Conservation (phyloP, 2,888 invertebrate species). For the Aleiodes leptofemur region DNA sequence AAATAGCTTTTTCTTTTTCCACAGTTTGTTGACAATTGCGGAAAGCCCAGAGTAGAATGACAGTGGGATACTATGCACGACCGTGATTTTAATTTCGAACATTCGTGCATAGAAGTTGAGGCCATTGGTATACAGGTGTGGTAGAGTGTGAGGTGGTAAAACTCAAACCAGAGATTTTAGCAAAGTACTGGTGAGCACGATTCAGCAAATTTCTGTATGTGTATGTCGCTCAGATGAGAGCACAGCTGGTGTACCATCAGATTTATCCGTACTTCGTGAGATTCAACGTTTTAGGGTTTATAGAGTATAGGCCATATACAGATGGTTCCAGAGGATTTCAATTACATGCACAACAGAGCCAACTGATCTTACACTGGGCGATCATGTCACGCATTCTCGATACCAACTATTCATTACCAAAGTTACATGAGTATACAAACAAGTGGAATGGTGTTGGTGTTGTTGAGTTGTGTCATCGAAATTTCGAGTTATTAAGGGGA, state of each 20-base stretch:
- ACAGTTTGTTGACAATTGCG: no score
- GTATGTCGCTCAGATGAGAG: slow-evolving; percentile 31
- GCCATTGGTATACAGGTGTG: no score
- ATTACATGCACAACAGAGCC: slow-evolving; percentile 16
- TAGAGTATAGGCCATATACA: slow-evolving; percentile 11
- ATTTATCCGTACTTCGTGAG: slow-evolving; percentile 53
- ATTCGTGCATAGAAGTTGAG: no score
- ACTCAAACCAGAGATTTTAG: slow-evolving; percentile 41
- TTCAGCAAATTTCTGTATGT: slow-evolving; percentile 49
- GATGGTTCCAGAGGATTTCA: slow-evolving; percentile 21
- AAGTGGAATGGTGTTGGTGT: neutral
- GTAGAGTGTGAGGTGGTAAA: no score
- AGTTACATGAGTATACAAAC: slow-evolving; percentile 17
- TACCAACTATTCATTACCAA: slow-evolving; percentile 23
- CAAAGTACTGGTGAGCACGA: slow-evolving; percentile 53
- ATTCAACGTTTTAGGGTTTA: neutral
- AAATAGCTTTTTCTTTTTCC: no score
- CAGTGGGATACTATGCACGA: no score
- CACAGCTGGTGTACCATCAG: slow-evolving; percentile 41
- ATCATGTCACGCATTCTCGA: slow-evolving; percentile 33
- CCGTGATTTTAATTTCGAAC: no score
- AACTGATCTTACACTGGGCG: slow-evolving; percentile 28
- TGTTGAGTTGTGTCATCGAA: neutral
- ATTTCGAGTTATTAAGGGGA: neutral
- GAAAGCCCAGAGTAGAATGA: no score